Evolutionary conservation across 2,113 vertebrate species (phyloP), one percentile per base, ranked within the genome.

Genomic region (Pica pica): DNA sequence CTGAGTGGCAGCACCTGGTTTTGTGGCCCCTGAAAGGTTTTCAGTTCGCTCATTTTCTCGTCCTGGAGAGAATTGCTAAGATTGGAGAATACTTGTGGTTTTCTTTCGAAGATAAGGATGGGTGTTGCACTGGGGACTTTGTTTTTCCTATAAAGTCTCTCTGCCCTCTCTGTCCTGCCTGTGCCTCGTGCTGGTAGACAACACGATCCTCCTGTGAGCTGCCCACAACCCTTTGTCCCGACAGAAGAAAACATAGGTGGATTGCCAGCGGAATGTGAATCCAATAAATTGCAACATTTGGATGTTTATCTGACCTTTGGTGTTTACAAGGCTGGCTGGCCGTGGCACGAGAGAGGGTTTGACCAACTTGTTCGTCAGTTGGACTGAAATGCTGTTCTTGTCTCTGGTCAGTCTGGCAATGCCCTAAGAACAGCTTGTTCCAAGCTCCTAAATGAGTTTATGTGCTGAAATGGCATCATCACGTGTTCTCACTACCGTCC

Each of bases 381-480:
- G 91, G 89, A 31, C 85, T 61, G 74, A 82, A 91, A 89, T 82
- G 75, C 73, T 94, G 61, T 53, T 94, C 94, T 65, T 92, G 86
- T 89, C 68, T 94, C 88, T 91, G 86, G 84, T 88, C 74, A 89
- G 71, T 39, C 94, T 95, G 90, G 92, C 93, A 94, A 7, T 92
- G 73, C 74, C 86, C 41, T 95, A 67, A 70, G 96, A 88, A 97
- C 95, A 95, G 79, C 76, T 70, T 97, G 95, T 96, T 88, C 95
- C 80, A 96, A 92, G 71, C 31, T 95, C 67, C 88, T 83, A 50
- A 93, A 88, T 60, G 44, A 81, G 39, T 74, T 83, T 83, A 21
- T 80, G 89, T 88, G 60, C 92, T 83, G 70, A 77, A 83, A 68
- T 10, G 44, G 85, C 79, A 78, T 64, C 92, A 47, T 22, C 67